A percentile compares a stretch with the other conserved stretches of the same genome.
phyloP scores from a whole-genome alignment of 2,888 invertebrate genomes.

The Eurois occulta region DNA sequence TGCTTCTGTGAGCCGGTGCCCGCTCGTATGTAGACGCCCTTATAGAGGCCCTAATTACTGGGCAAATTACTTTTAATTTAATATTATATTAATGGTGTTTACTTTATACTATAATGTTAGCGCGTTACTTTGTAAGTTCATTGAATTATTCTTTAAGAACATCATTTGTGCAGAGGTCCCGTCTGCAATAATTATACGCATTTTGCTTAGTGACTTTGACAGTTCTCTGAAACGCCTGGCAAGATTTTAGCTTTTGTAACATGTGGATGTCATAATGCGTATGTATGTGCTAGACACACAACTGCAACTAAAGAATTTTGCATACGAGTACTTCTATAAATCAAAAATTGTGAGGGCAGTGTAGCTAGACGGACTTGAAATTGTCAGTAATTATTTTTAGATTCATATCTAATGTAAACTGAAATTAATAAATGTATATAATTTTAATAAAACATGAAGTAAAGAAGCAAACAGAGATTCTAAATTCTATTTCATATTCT shows the following conservation, averaged over 20 bases:
- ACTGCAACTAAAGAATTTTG: neutral
- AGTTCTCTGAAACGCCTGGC: neutral
- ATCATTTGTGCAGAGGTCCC: neutral
- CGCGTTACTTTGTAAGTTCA: neutral
- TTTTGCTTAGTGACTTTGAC: neutral
- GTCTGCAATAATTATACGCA: neutral
- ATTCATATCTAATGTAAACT: neutral
- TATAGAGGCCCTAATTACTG: conserved; percentile 47
- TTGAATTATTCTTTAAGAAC: neutral
- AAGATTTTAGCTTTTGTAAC: neutral
- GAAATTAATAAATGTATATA: neutral
- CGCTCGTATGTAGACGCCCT: conserved; percentile 40
- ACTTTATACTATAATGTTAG: conserved; percentile 3
- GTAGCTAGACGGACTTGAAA: neutral
- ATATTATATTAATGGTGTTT: conserved; percentile 34
- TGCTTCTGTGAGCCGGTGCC: conserved; percentile 32
- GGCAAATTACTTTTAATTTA: conserved; percentile 41
- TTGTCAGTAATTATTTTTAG: neutral
- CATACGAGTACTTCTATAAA: neutral
- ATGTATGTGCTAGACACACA: neutral
- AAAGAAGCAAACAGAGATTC: neutral
- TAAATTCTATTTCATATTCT: neutral
- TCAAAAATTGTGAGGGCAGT: neutral
- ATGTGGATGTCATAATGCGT: neutral
- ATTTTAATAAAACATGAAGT: neutral